Evolutionary conservation across 2,888 invertebrate genomes (phyloP).

Genomic region (Opisthograptis luteolata): DNA sequence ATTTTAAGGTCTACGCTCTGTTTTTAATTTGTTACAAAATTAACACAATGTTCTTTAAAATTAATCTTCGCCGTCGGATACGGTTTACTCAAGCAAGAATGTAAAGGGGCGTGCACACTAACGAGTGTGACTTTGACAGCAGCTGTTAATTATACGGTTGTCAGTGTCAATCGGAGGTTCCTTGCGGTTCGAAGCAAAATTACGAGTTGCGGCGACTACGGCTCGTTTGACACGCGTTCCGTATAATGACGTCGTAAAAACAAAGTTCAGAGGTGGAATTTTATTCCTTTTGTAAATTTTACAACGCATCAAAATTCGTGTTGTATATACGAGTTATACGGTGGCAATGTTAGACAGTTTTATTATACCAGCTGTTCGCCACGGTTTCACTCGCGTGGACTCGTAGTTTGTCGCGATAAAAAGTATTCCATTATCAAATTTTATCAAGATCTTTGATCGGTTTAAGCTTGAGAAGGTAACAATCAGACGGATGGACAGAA

Average conservation of each 20-base stretch:
- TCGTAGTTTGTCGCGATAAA: no score
- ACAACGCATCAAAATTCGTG: constrained; percentile 17
- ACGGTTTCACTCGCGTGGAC: no score
- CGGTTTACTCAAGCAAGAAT: constrained; percentile 46
- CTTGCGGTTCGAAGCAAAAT: constrained; percentile 60
- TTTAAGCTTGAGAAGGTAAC: no score
- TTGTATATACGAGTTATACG: constrained; percentile 8
- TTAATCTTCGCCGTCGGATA: constrained; percentile 31
- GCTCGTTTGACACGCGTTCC: constrained; percentile 62
- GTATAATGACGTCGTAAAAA: constrained; percentile 63
- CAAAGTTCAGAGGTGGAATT: constrained; percentile 50
- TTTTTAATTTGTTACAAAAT: no score
- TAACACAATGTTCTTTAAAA: background rate
- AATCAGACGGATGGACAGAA: no score
- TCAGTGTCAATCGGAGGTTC: constrained; percentile 55
- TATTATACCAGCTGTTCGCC: no score
- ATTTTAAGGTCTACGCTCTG: no score
- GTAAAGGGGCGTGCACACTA: constrained; percentile 55
- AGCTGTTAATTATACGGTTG: constrained; percentile 75
- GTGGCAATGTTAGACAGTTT: constrained; percentile 3
- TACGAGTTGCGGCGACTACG: constrained; percentile 56
- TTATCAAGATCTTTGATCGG: no score
- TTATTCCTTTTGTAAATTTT: constrained; percentile 38
- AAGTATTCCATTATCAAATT: no score
- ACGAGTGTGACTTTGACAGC: constrained; percentile 71